Base-by-base conservation (phyloP, 2,797 vertebrate species). In the Periophthalmus magnuspinnatus region DNA sequence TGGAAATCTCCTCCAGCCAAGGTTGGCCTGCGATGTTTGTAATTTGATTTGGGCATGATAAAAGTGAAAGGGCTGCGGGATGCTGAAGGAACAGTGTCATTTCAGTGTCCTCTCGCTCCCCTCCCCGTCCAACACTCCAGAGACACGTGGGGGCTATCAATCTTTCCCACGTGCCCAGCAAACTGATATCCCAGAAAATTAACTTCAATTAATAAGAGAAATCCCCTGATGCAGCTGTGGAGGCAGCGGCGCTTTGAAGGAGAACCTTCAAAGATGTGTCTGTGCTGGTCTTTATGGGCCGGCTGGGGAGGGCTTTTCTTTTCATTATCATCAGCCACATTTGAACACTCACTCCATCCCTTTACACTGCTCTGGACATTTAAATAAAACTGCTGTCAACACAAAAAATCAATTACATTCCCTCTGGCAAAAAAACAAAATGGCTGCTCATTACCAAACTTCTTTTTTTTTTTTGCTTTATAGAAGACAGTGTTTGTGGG, bases 151-250 rank as follows among this genome's bases (percentile, higher is more conserved):
- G 95, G 95, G 95, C 96, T 96, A 98, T 99, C 97, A 98, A 98
- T 98, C 97, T 98, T 97, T 94, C 94, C 94, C 95, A 96, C 96
- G 95, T 97, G 97, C 95, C 93, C 87, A 83, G 96, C 94, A 97
- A 97, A 96, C 97, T 96, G 97, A 98, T 98, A 98, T 97, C 95
- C 96, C 95, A 96, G 96, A 98, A 98, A 99, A 98, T 98, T 98
- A 98, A 98, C 97, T 98, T 98, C 97, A 98, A 98, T 99, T 98
- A 99, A 98, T 98, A 98, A 96, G 95, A 95, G 95, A 96, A 96
- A 95, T 97, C 96, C 97, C 97, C 90, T 88, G 94, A 96, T 80
- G 14, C 91, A 84, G 84, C 84, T 54, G 71, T 69, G 80, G 87
- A 91, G 92, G 94, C 95, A 94, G 88, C 91, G 91, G 86, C 84